Evolutionary conservation across 2,113 vertebrate species (phyloP).

Genomic region (Chloropsis hardwickii): DNA sequence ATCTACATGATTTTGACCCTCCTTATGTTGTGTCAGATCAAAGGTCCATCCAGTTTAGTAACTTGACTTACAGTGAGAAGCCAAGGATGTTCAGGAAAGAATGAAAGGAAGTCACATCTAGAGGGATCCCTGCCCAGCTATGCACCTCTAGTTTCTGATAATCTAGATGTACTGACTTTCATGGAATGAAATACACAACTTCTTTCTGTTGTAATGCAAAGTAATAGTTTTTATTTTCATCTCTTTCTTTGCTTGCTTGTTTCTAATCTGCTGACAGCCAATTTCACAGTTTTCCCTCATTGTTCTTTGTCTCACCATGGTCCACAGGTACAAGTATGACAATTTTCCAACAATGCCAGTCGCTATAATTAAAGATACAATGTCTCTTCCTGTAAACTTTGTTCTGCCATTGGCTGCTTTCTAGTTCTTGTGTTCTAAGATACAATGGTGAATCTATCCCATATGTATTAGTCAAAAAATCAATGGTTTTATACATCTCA

Average conservation of each 20-base stretch:
- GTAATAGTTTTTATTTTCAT: background rate
- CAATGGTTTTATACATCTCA: background rate
- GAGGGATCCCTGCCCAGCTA: background rate
- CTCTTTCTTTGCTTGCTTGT: background rate
- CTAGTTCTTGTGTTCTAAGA: background rate
- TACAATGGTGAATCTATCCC: background rate
- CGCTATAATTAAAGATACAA: background rate
- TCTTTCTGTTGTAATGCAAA: background rate
- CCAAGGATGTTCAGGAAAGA: background rate
- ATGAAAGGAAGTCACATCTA: background rate
- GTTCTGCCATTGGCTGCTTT: background rate
- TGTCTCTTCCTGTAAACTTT: background rate
- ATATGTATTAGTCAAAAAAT: background rate
- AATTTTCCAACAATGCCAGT: background rate
- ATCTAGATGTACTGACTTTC: background rate
- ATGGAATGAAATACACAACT: background rate
- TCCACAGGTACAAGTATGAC: background rate
- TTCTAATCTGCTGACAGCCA: background rate
- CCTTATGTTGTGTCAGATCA: background rate
- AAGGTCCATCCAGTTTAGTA: background rate
- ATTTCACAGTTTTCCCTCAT: background rate
- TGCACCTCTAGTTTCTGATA: background rate
- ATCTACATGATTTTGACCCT: background rate
- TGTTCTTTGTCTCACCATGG: background rate
- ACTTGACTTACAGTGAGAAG: background rate